Percentiles rank a stretch among this genome's conserved stretches.
phyloP scores from a whole-genome alignment of 2,797 vertebrate genomes.

The Borostomias antarcticus region DNA sequence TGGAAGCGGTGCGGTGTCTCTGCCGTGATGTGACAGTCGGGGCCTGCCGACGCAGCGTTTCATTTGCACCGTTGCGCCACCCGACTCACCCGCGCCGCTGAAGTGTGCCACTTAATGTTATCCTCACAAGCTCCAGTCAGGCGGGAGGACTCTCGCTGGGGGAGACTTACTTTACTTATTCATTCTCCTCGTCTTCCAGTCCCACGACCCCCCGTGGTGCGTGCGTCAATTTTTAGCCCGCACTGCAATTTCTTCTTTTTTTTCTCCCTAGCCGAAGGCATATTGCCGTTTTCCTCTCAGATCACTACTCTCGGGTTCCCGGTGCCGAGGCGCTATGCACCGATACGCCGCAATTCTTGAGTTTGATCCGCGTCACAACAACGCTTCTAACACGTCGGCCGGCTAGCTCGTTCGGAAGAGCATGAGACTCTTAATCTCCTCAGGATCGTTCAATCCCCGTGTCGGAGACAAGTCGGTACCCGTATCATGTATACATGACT shows the following conservation, averaged over 20 bases:
- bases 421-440: no score
- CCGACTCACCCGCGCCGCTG: constrained; percentile 3
- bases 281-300: no score
- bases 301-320: no score
- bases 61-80: constrained; percentile 33
- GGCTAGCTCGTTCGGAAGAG: no score
- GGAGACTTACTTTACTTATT: constrained; percentile 10
- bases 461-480: no score
- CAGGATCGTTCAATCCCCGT: no score
- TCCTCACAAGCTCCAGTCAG: constrained; percentile 26
- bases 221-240: no score
- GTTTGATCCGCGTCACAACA: no score
- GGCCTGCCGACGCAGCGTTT: constrained; percentile 12
- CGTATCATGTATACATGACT: no score
- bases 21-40: constrained; percentile 1
- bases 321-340: no score
- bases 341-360: no score
- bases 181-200: neutral
- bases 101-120: constrained; percentile 34
- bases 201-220: neutral
- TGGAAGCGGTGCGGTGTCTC: neutral
- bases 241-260: neutral
- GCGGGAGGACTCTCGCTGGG: neutral
- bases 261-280: neutral
- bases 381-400: no score